Evolutionary conservation across 2,888 invertebrate species (phyloP).

Genomic region (Dryomyza anilis): DNA sequence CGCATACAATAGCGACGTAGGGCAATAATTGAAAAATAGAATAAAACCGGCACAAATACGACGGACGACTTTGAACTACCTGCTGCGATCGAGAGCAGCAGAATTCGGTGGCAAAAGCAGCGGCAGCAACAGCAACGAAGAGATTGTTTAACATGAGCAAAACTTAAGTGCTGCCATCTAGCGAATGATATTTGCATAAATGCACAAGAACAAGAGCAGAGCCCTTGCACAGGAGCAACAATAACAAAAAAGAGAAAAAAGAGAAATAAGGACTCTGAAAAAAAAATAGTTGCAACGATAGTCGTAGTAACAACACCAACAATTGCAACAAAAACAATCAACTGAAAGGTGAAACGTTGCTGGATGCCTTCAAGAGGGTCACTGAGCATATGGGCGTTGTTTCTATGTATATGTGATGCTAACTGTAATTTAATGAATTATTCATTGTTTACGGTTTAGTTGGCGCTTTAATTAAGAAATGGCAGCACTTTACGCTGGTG

Average conservation of each 20-base stretch:
- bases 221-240: too few species aligned
- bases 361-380: too few species aligned
- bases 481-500: slow-evolving; percentile 1
- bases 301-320: slow-evolving; percentile 17
- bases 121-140: too few species aligned
- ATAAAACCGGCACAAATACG: too few species aligned
- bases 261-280: slow-evolving; percentile 6
- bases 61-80: too few species aligned
- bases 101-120: too few species aligned
- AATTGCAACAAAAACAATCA: slow-evolving; percentile 21
- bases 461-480: slow-evolving; percentile 48
- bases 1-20: too few species aligned
- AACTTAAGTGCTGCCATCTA: slow-evolving; percentile 17
- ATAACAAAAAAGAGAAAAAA: too few species aligned
- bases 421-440: slow-evolving; percentile 45
- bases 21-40: too few species aligned
- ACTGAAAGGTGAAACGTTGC: not conserved
- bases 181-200: slow-evolving; percentile 28
- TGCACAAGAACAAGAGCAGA: not conserved
- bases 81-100: too few species aligned
- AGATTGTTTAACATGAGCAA: slow-evolving; percentile 9
- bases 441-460: slow-evolving; percentile 50
- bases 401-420: slow-evolving; percentile 15
- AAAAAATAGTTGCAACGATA: not conserved
- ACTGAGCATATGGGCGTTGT: too few species aligned